Evolutionary conservation across 53 echinoderm and acorn worm genomes (phyloP).

Genomic region (Echinarachnius parma): DNA sequence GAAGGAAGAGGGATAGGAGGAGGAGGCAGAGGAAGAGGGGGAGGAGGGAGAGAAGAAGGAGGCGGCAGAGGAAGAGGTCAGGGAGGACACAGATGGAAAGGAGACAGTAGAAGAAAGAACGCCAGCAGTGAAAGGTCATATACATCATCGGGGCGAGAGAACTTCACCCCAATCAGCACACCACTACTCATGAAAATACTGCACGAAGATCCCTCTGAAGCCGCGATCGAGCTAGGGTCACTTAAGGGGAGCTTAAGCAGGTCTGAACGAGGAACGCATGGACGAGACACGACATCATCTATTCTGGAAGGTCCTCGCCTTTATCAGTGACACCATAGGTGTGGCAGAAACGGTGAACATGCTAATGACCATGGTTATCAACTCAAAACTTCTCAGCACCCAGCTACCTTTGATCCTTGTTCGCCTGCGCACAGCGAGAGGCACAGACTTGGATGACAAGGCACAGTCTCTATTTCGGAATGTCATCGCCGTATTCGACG

Average conservation of each 20-base stretch:
- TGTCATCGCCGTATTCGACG: neutral
- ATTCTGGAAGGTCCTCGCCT: slow-evolving; percentile 7
- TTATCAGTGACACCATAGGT: slow-evolving; percentile 3
- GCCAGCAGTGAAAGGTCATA: too few species aligned
- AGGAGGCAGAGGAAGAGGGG: too few species aligned
- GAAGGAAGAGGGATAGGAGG: too few species aligned
- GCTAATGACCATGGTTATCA: slow-evolving; percentile 2
- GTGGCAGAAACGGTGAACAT: slow-evolving; percentile 18
- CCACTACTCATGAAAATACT: slow-evolving; percentile 4
- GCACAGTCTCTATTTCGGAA: neutral
- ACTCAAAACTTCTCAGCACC: neutral
- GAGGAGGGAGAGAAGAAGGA: too few species aligned
- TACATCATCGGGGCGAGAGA: too few species aligned
- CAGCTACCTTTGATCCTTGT: neutral
- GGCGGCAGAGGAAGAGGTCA: too few species aligned
- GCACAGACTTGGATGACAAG: neutral
- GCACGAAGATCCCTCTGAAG: slow-evolving; percentile 17
- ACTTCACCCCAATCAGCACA: slow-evolving; percentile 3
- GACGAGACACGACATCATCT: neutral
- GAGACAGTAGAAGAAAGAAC: too few species aligned
- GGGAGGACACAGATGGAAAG: too few species aligned
- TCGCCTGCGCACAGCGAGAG: neutral
- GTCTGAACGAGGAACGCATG: slow-evolving; percentile 1
- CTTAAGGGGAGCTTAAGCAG: slow-evolving; percentile 1
- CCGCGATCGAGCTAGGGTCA: slow-evolving; percentile 9